These are phyloP conservation scores for Adoxophyes honmai DNA, from an alignment of 1,140 invertebrate species.

Conservation along the genomic window DNA sequence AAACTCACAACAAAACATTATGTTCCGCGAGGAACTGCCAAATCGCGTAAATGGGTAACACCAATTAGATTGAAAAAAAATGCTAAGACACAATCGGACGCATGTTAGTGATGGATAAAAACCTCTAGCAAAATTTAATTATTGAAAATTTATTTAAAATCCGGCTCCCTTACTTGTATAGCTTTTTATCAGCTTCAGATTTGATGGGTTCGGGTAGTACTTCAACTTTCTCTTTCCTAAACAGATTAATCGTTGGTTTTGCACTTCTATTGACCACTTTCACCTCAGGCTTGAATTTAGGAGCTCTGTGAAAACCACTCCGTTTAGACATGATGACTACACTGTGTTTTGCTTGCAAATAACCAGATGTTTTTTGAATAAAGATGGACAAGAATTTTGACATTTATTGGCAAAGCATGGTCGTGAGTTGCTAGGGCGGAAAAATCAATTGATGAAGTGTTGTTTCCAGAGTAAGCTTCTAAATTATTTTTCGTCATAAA, in stretches of 20 bases:
- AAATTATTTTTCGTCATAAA: no score
- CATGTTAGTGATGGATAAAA: no score
- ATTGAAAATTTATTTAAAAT: no score
- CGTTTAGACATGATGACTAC: conserved; percentile 58
- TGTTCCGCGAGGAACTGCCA: no score
- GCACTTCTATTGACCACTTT: conserved; percentile 38
- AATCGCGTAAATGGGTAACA: no score
- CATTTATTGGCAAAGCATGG: conserved; percentile 49
- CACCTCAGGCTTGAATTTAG: conserved; percentile 63
- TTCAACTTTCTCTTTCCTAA: conserved; percentile 57
- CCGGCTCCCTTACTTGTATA: conserved; percentile 56
- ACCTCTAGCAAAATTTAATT: no score
- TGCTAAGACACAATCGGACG: no score
- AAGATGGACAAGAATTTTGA: conserved; percentile 65
- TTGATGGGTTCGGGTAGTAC: conserved; percentile 61
- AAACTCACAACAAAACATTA: no score
- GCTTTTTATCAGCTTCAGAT: conserved; percentile 68
- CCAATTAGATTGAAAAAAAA: no score
- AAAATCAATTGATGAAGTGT: not conserved
- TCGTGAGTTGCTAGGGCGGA: conserved; percentile 19
- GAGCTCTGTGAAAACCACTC: conserved; percentile 51
- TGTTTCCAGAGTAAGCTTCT: no score
- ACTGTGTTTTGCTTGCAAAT: conserved; percentile 36
- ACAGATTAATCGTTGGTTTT: conserved; percentile 30
- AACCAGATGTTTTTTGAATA: conserved; percentile 63